Evolutionary conservation across 2,797 vertebrate genomes (phyloP), one percentile per base, ranked within the genome.

Genomic region (Sebastes hopkinsi): DNA sequence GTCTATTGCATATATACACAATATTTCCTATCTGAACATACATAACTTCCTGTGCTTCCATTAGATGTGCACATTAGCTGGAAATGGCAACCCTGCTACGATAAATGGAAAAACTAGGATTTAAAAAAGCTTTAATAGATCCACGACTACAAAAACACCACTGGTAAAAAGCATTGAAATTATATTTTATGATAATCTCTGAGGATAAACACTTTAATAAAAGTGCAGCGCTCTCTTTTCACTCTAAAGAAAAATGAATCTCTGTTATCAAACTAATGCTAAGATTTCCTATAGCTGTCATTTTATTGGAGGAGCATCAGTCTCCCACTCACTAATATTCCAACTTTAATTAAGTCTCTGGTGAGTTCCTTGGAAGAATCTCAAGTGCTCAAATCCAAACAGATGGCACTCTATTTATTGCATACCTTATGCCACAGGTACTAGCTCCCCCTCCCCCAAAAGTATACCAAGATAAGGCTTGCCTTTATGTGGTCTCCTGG

Each of bases 331-430:
- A 68, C 85, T 82, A 89, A 92, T 89, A 92, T 88, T 92, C 86
- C 67, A 82, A 89, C 89, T 93, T 95, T 95, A 95, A 95, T 95
- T 92, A 93, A 92, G 93, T 93, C 94, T 94, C 94, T 74, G 67
- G 92, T 90, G 92, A 88, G 38, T 87, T 89, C 66, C 79, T 85
- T 90, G 90, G 85, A 92, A 87, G 80, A 80, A 86, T 89, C 88
- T 90, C 91, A 87, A 86, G 82, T 86, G 88, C 89, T 91, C 80
- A 72, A 81, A 88, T 91, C 88, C 88, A 92, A 93, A 91, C 95
- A 94, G 94, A 95, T 95, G 93, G 94, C 82, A 83, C 68, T 16
- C 71, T 92, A 92, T 94, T 94, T 95, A 91, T 92, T 91, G 88
- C 89, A 81, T 88, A 92, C 89, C 88, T 90, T 89, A 91, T 91